Evolutionary conservation across 2,888 invertebrate species (phyloP), one percentile per base, ranked within the genome.

Genomic region (Drosophila rubida): DNA sequence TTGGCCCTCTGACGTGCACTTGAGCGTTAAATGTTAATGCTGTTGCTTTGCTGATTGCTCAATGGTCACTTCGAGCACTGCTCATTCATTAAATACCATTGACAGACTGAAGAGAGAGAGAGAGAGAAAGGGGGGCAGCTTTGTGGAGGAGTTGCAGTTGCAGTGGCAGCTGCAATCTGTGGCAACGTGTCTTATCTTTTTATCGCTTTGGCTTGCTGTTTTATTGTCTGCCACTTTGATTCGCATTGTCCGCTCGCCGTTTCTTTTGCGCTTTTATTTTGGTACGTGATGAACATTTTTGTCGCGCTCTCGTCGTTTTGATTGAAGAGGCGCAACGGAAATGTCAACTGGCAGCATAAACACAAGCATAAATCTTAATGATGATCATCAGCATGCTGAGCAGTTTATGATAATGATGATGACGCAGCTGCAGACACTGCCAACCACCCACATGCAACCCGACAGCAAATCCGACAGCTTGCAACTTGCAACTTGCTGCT

Each of bases 161-260:
- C 22, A 37, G 41, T 58, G 41, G 19, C 63, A 50, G 48, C 32
- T 54, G 66, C 77, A 75, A 75, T 78, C 75, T 69, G 75, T 67
- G 83, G 80, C 83, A 85, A 88, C 82, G 82, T 88, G 82, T 78
- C 80, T 86, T 82, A 82, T 82, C 82, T 77, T 80, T 84, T 80
- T 83, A 86, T 82, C 88, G 87, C 80, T 63, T 75, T 70, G 73
- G 66, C 62, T 85, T 65, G 80, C 78, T 59, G 77, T 82, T 62
- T 82, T 83, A 88, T 87, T 85, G 87, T 87, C 66, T 50, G 82
- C 55, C 84, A 82, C 86, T 87, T 83, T 80, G 80, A 64, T 51
- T 73, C 62, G 59, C 67, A 70, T 58, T 87, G 85, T 75, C 67
- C 64, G 71, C 42, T 64, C 32, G 62, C 57, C 42, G 14, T 58